Conservation (phyloP, 2,888 invertebrate genomes). For the Trachelus iudaicus region DNA sequence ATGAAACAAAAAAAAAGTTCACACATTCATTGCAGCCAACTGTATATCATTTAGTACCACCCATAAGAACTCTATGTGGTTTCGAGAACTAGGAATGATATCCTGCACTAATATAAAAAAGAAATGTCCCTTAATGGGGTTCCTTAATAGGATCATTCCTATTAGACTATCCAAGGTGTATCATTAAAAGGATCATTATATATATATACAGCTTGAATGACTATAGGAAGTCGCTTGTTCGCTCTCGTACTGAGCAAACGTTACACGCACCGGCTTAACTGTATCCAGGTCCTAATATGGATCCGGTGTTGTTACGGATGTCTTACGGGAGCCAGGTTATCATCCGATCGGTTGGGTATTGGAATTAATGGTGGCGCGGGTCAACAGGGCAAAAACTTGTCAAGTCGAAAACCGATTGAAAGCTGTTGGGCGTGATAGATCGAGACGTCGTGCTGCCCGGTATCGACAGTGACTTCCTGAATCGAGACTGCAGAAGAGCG, state of each 20-base stretch:
- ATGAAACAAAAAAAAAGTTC: not conserved
- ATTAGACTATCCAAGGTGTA: not conserved
- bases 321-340: constrained; percentile 21
- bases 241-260: constrained; percentile 21
- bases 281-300: constrained; percentile 20
- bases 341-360: constrained; percentile 12
- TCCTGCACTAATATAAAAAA: not conserved
- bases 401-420: constrained; percentile 3
- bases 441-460: not conserved
- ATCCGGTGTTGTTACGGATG: constrained; percentile 16
- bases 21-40: not conserved
- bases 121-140: not conserved
- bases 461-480: not conserved
- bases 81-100: not conserved
- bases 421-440: not conserved
- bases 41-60: not conserved
- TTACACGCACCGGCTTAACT: constrained; percentile 22
- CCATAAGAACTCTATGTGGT: not conserved
- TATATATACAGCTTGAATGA: not conserved
- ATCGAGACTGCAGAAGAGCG: not conserved
- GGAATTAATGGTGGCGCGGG: constrained; percentile 14
- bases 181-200: not conserved
- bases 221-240: constrained; percentile 5
- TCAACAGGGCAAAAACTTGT: constrained; percentile 3
- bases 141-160: not conserved